Conservation (phyloP, 2,888 invertebrate species). For the Atrina japonica region DNA sequence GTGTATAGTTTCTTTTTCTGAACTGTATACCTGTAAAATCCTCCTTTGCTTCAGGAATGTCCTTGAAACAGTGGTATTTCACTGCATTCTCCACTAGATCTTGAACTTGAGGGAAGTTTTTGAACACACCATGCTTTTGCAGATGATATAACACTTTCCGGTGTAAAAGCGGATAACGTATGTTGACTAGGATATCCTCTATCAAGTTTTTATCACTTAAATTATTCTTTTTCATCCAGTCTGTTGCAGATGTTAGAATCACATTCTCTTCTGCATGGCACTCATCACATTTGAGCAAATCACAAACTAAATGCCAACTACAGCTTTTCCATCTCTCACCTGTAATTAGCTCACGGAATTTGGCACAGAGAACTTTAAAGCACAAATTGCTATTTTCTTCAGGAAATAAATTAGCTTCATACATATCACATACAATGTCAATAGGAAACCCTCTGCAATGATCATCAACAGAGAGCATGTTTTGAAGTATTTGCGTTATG, state of each 20-base stretch:
- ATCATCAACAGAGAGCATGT: conserved; percentile 53
- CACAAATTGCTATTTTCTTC: conserved; percentile 62
- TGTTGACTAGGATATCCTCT: conserved; percentile 73
- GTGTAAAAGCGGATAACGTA: conserved; percentile 73
- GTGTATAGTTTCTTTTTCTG: conserved; percentile 23
- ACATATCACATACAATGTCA: conserved; percentile 57
- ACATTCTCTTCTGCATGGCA: conserved; percentile 73
- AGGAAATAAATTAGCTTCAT: conserved; percentile 56
- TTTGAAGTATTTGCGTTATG: conserved; percentile 70
- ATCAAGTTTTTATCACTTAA: conserved; percentile 72
- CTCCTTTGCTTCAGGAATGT: conserved; percentile 70
- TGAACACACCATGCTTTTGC: conserved; percentile 74
- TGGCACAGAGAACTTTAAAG: conserved; percentile 69
- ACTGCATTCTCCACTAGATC: conserved; percentile 70
- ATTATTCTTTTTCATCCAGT: conserved; percentile 76
- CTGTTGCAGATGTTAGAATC: conserved; percentile 72
- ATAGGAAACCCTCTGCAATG: conserved; percentile 56
- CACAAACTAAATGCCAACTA: conserved; percentile 68
- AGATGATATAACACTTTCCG: conserved; percentile 73
- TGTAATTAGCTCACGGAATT: conserved; percentile 65
- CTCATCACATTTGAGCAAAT: conserved; percentile 67
- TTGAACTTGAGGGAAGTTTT: conserved; percentile 74
- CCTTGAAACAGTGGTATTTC: conserved; percentile 74
- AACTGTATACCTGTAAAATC: conserved; percentile 73
- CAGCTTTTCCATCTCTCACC: conserved; percentile 68